Base-by-base conservation (phyloP, 2,797 vertebrate species). In the Darevskia mixta region DNA sequence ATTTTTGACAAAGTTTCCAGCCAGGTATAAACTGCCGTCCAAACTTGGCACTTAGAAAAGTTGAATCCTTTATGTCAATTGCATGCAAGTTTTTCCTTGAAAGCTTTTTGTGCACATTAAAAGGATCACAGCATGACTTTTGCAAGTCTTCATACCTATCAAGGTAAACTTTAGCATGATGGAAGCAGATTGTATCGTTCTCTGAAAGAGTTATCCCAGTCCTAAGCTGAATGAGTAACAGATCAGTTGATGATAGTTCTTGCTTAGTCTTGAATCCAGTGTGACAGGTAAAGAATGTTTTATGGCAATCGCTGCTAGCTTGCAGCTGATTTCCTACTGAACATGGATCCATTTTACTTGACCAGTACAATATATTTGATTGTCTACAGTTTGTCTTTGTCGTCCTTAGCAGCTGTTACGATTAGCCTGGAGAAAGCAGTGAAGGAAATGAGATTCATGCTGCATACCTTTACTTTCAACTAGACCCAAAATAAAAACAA, bases 1-100 rank as follows among this genome's bases (percentile, higher is more conserved):
- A 97, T 25, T 97, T 97, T 91, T 96, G 95, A 91, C 97, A 97
- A 85, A 97, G 96, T 58, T 97, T 97, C 97, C 97, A 97, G 71
- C 97, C 97, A 91, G 97, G 97, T 43, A 97, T 96, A 89, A 97
- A 97, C 76, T 97, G 97, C 43, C 96, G 95, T 89, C 97, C 96
- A 89, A 97, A 97, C 92, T 96, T 97, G 89, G 96, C 96, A 61
- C 96, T 97, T 35, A 97, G 93, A 86, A 97, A 97, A 92, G 96
- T 87, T 76, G 96, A 95, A 25, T 97, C 97, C 84, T 97, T 96
- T 80, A 97, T 95, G 80, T 97, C 97, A 86, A 97, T 97, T 0
- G 96, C 93, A 88, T 96, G 93, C 78, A 97, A 91, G 87, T 92
- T 97, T 89, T 97, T 97, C 95, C 97, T 97, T 3, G 97, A 95